phyloP scores from a whole-genome alignment of 2,888 invertebrate genomes.

The Andricus curvator region DNA sequence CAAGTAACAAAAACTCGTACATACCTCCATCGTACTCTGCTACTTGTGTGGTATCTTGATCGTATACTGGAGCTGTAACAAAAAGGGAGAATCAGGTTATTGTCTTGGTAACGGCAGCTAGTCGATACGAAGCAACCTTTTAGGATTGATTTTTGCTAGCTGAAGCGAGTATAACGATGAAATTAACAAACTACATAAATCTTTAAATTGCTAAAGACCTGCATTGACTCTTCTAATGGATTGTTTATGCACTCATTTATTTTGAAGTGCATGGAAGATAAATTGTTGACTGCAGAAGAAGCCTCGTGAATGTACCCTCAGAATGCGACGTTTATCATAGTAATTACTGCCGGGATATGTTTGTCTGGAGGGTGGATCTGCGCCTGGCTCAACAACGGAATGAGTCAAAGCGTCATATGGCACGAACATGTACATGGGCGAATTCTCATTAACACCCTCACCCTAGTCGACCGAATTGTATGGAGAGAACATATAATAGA shows the following conservation, averaged over 20 bases:
- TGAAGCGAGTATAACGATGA: not conserved
- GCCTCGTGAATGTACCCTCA: constrained; percentile 45
- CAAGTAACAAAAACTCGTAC: constrained; percentile 39
- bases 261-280: constrained; percentile 37
- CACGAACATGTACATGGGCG: constrained; percentile 60
- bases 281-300: constrained; percentile 48
- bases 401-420: constrained; percentile 69
- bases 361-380: constrained; percentile 57
- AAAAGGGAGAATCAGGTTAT: constrained; percentile 42
- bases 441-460: constrained; percentile 68
- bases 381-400: constrained; percentile 58
- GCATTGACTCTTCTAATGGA: not conserved
- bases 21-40: constrained; percentile 74
- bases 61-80: constrained; percentile 76
- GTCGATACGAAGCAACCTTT: constrained; percentile 16
- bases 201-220: not conserved
- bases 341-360: constrained; percentile 67
- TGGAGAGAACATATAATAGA: constrained; percentile 59
- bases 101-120: constrained; percentile 41
- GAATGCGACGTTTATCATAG: constrained; percentile 65
- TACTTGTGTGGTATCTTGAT: constrained; percentile 75
- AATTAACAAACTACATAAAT: not conserved
- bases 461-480: constrained; percentile 63
- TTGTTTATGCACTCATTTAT: not conserved
- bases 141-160: constrained; percentile 12